These are phyloP conservation scores for Erebia ligea DNA, from an alignment of 2,888 invertebrate genomes.

Conservation along the genomic window DNA sequence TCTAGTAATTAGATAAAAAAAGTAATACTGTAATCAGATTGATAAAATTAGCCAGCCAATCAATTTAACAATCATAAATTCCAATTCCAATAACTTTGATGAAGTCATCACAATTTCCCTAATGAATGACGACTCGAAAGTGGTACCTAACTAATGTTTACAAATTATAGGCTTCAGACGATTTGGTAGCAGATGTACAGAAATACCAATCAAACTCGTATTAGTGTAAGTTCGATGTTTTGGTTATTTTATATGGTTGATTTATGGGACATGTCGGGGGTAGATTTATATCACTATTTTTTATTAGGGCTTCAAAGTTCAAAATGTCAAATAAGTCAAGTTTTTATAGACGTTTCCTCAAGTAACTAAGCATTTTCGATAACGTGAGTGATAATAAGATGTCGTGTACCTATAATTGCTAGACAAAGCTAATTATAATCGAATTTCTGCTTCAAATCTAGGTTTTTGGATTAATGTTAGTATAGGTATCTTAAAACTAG, in stretches of 20 bases:
- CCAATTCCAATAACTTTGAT: constrained; percentile 6
- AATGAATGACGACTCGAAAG: constrained; percentile 19
- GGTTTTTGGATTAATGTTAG: no score
- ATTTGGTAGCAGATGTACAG: constrained; percentile 51
- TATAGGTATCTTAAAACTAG: no score
- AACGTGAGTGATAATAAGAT: no score
- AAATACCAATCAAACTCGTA: constrained; percentile 55
- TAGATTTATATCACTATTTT: background rate
- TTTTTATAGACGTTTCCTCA: no score
- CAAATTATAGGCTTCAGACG: constrained; percentile 49
- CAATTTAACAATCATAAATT: background rate
- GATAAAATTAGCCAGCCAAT: background rate
- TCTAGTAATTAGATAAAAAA: no score
- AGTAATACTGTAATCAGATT: no score
- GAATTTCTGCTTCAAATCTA: no score
- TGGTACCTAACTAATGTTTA: constrained; percentile 41
- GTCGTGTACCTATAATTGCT: no score
- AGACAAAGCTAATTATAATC: no score
- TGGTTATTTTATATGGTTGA: constrained; percentile 37
- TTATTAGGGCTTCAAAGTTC: background rate
- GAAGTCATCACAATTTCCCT: constrained; percentile 18
- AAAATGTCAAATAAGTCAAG: no score
- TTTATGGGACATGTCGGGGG: constrained; percentile 28
- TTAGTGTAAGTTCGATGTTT: constrained; percentile 44
- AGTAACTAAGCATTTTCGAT: no score